A percentile compares a stretch with the other conserved stretches of the same genome.
Evolutionary conservation across 2,113 vertebrate genomes (phyloP).

Genomic region (Solenodon paradoxus): DNA sequence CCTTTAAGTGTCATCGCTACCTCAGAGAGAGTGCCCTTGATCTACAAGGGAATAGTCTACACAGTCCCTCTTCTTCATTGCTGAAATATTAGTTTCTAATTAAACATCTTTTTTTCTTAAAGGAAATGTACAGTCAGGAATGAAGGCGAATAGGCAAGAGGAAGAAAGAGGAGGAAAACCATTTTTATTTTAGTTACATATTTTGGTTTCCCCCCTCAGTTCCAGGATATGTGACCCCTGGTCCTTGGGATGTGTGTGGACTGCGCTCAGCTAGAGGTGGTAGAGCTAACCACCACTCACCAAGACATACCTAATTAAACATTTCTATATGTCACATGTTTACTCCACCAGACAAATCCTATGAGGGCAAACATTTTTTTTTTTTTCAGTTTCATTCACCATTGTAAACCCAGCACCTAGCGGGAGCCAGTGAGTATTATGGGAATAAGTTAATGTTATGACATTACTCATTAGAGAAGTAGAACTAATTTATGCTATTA

Average conservation of each 20-base stretch:
- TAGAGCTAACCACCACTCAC: too few species aligned
- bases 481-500: background rate
- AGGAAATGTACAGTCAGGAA: too few species aligned
- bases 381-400: background rate
- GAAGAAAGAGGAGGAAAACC: too few species aligned
- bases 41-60: background rate
- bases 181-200: too few species aligned
- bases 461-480: background rate
- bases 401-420: background rate
- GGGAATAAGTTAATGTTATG: background rate
- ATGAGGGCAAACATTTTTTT: background rate
- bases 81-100: background rate
- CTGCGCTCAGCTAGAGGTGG: too few species aligned
- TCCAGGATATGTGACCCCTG: too few species aligned
- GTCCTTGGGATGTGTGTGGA: too few species aligned
- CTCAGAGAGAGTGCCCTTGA: background rate
- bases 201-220: too few species aligned
- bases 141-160: too few species aligned
- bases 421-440: background rate
- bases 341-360: background rate
- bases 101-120: too few species aligned
- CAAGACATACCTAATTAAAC: too few species aligned
- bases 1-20: background rate
- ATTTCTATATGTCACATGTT: background rate
- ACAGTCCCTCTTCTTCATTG: background rate